Percentiles rank a stretch among this genome's conserved stretches.
Conservation (phyloP, 2,888 invertebrate genomes). For the Latrodectus hesperus region DNA sequence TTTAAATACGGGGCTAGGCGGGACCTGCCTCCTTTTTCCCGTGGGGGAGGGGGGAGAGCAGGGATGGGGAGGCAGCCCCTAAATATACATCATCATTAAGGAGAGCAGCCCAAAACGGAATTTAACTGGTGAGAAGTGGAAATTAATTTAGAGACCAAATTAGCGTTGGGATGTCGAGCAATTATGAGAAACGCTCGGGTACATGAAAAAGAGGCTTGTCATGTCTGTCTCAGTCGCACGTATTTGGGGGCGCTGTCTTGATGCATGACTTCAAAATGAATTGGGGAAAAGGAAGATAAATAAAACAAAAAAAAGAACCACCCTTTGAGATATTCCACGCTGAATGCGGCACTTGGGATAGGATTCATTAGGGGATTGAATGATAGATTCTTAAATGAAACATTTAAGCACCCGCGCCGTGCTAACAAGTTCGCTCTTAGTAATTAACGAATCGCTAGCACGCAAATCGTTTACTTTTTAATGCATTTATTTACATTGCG, state of each 20-base stretch:
- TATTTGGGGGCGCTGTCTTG: background rate
- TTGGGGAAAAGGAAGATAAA: background rate
- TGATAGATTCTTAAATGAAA: too few relatives aligned
- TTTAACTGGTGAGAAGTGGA: constrained; percentile 45
- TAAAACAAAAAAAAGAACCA: background rate
- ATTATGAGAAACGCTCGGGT: constrained; percentile 24
- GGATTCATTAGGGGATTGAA: too few relatives aligned
- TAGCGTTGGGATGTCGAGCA: constrained; percentile 47
- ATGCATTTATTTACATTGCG: too few relatives aligned
- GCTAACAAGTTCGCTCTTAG: too few relatives aligned
- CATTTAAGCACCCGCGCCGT: too few relatives aligned
- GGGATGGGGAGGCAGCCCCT: too few relatives aligned
- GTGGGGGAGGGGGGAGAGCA: background rate
- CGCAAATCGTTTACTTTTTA: too few relatives aligned
- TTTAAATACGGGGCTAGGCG: background rate
- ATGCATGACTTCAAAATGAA: background rate
- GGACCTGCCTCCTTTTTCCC: background rate
- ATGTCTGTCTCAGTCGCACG: background rate
- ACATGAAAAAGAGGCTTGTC: constrained; percentile 5
- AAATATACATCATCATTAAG: constrained; percentile 51
- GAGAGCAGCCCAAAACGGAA: constrained; percentile 40
- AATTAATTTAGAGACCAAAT: constrained; percentile 50
- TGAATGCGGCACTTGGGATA: too few relatives aligned
- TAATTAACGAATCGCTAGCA: too few relatives aligned
- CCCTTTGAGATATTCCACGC: too few relatives aligned